phyloP scores from a whole-genome alignment of 2,888 invertebrate genomes.

The Heliconius ismenius region DNA sequence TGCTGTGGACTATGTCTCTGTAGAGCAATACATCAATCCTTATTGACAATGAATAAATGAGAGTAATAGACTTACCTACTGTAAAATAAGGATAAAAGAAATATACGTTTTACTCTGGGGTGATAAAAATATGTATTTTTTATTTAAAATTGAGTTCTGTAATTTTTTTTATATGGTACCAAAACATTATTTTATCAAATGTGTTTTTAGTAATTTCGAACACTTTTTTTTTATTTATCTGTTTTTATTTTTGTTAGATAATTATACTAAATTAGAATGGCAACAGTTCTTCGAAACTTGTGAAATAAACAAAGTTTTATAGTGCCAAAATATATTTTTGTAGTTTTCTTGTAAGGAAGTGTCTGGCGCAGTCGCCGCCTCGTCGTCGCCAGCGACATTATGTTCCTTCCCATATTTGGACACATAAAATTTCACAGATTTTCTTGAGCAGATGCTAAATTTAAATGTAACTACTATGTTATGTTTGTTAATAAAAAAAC shows the following conservation, averaged over 20 bases:
- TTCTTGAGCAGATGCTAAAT: conserved; percentile 23
- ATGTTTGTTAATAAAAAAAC: background rate
- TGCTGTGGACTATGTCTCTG: conserved; percentile 59
- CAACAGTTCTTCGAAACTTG: conserved; percentile 31
- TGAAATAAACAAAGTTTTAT: conserved; percentile 41
- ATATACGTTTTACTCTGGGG: background rate
- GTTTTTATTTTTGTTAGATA: background rate
- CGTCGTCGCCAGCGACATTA: conserved; percentile 65
- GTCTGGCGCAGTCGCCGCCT: conserved; percentile 64
- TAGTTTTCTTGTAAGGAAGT: conserved; percentile 60
- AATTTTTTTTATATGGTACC: background rate
- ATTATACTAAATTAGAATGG: conserved; percentile 13
- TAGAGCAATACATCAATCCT: conserved; percentile 55
- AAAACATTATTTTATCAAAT: background rate
- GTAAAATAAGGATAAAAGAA: conserved; percentile 37
- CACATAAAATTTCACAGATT: conserved; percentile 51
- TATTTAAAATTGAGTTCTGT: background rate
- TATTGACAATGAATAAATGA: conserved; percentile 58
- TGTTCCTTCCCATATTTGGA: conserved; percentile 45
- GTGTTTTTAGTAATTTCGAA: too few relatives aligned
- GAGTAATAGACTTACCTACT: conserved; percentile 27
- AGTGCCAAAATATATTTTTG: conserved; percentile 73
- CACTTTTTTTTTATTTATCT: background rate
- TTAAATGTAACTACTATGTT: background rate
- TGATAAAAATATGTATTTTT: too few relatives aligned